Conservation (phyloP, 2,888 invertebrate species). For the Acrocyrtus sp. region DNA sequence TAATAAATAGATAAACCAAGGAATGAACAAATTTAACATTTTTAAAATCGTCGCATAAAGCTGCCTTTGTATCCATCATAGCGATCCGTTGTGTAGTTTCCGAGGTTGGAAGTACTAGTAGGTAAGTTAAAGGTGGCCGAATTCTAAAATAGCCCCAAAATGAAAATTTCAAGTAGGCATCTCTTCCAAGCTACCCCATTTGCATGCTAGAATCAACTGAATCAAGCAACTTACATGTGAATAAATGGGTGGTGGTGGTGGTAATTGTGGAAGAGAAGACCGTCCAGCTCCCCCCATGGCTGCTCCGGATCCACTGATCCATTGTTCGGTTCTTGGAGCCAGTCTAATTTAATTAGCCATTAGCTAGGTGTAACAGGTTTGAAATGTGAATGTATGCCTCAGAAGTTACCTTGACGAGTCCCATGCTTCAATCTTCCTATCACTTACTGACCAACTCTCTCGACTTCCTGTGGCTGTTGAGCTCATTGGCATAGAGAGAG, state of each 20-base stretch:
- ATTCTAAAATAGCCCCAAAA: too few relatives aligned
- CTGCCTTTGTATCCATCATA: constrained; percentile 31
- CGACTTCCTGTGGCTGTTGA: constrained; percentile 13
- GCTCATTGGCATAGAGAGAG: constrained; percentile 17
- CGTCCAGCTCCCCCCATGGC: constrained; percentile 25
- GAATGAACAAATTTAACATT: too few relatives aligned
- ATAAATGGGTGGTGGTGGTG: constrained; percentile 47
- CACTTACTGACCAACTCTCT: constrained; percentile 35
- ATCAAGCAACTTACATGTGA: constrained; percentile 37
- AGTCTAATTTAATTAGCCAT: constrained; percentile 1
- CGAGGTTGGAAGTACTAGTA: background rate
- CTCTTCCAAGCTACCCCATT: too few relatives aligned
- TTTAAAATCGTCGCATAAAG: too few relatives aligned
- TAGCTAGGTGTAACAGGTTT: background rate
- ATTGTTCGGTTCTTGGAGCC: constrained; percentile 41
- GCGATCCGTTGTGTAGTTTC: constrained; percentile 24
- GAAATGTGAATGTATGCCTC: too few relatives aligned
- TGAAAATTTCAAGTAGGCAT: too few relatives aligned
- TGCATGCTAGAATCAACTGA: too few relatives aligned
- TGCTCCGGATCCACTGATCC: constrained; percentile 52
- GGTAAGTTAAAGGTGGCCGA: too few relatives aligned
- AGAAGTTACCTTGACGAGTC: constrained; percentile 23
- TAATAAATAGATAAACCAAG: too few relatives aligned
- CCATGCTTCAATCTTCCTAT: constrained; percentile 40
- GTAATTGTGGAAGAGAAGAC: constrained; percentile 25